These are phyloP conservation scores for Tetramorium parvispinum DNA, from an alignment of 1,140 invertebrate species.

Conservation along the genomic window DNA sequence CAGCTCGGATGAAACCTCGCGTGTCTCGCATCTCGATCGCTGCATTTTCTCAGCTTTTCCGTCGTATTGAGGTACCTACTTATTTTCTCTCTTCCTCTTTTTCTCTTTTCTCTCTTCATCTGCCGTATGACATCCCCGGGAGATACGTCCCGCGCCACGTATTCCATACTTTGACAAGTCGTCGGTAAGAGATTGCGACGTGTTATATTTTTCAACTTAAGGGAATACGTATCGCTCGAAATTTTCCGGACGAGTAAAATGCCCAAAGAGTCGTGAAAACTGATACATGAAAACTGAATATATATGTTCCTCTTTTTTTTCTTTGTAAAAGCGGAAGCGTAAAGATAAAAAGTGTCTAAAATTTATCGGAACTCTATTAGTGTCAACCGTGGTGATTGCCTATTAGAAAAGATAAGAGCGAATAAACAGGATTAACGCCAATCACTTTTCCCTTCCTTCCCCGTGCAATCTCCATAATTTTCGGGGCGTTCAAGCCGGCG, in stretches of 20 bases:
- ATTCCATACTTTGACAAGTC: constrained; percentile 60
- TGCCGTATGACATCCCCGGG: not conserved
- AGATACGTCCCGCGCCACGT: constrained; percentile 35
- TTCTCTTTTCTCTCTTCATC: not conserved
- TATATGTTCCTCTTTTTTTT: not conserved
- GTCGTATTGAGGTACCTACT: not conserved
- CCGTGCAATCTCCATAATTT: not conserved
- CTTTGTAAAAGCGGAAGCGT: not conserved
- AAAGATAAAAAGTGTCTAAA: not conserved
- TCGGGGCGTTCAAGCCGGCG: not conserved
- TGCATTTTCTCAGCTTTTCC: constrained; percentile 54
- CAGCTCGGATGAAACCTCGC: constrained; percentile 45
- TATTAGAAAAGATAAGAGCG: not conserved
- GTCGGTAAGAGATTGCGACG: constrained; percentile 59
- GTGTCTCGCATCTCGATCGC: constrained; percentile 27
- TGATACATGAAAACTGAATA: not conserved
- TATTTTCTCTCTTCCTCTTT: not conserved
- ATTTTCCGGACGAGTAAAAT: constrained; percentile 28
- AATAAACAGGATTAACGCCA: not conserved
- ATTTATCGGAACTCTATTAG: not conserved
- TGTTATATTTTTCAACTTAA: constrained; percentile 62
- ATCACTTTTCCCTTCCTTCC: not conserved
- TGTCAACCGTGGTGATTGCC: not conserved
- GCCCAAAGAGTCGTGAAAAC: constrained; percentile 11
- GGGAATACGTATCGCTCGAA: constrained; percentile 43